phyloP scores from a whole-genome alignment of 2,888 invertebrate genomes.

The Cataglyphis altisquamis region DNA sequence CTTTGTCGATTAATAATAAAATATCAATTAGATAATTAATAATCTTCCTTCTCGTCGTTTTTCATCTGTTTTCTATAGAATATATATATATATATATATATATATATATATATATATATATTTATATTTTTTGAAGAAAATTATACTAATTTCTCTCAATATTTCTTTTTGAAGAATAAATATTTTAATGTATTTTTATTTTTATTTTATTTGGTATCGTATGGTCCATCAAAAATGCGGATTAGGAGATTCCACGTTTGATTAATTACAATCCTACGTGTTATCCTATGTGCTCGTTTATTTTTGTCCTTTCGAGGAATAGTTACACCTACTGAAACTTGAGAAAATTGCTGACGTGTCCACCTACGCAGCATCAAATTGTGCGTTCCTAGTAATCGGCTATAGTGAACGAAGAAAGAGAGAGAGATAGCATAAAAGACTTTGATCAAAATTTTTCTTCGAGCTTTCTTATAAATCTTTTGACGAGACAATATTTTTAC shows the following conservation, averaged over 20 bases:
- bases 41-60: not conserved
- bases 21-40: not conserved
- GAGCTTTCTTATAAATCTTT: not conserved
- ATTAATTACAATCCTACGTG: slow-evolving; percentile 4
- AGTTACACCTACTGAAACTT: slow-evolving; percentile 34
- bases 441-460: not conserved
- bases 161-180: not conserved
- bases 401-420: not conserved
- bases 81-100: not conserved
- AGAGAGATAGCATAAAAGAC: not conserved
- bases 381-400: slow-evolving; percentile 29
- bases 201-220: not conserved
- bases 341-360: slow-evolving; percentile 19
- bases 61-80: not conserved
- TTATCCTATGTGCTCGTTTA: not conserved
- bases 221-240: not conserved
- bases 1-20: not conserved
- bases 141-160: not conserved
- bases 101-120: too few relatives aligned
- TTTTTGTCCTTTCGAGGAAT: slow-evolving; percentile 7
- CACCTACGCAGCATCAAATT: slow-evolving; percentile 12
- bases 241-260: not conserved
- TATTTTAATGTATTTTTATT: not conserved
- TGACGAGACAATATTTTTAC: slow-evolving; percentile 7
- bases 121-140: not conserved